Evolutionary conservation across 1,140 invertebrate species (phyloP).

Genomic region (Asbolus verrucosus): DNA sequence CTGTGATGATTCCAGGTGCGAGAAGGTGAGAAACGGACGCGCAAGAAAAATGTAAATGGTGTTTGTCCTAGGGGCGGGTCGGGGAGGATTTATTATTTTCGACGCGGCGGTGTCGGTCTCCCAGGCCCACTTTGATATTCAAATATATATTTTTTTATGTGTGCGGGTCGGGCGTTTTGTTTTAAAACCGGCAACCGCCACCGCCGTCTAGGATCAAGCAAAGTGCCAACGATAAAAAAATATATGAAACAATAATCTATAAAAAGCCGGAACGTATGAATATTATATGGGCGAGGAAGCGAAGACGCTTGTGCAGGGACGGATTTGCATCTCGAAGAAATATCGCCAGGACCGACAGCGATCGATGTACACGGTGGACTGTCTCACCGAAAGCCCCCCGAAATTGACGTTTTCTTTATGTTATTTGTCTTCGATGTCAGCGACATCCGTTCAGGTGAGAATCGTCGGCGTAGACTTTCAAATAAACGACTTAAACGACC

Average conservation of each 20-base stretch:
- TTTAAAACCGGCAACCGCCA: slow-evolving; percentile 8
- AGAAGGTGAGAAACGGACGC: background rate
- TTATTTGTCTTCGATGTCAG: no score
- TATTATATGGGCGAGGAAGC: slow-evolving; percentile 7
- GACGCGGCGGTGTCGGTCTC: slow-evolving; percentile 3
- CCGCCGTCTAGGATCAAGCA: slow-evolving; percentile 25
- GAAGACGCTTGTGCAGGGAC: background rate
- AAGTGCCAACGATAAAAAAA: slow-evolving; percentile 36
- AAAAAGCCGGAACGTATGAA: slow-evolving; percentile 26
- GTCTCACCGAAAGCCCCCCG: no score
- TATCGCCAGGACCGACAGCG: no score
- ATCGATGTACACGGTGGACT: no score
- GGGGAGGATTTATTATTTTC: slow-evolving; percentile 25
- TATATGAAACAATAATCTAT: slow-evolving; percentile 37
- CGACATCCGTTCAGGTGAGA: no score
- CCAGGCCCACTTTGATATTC: slow-evolving; percentile 15
- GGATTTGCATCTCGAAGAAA: slow-evolving; percentile 7
- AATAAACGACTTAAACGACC: no score
- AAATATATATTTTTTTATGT: slow-evolving; percentile 26
- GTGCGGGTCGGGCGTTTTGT: slow-evolving; percentile 12
- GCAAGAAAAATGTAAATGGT: slow-evolving; percentile 9
- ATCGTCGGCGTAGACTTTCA: no score
- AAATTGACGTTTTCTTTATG: no score
- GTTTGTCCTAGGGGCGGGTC: slow-evolving; percentile 5
- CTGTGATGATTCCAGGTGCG: background rate